Base-by-base conservation (phyloP, 2,113 vertebrate species). In the Canis aureus region DNA sequence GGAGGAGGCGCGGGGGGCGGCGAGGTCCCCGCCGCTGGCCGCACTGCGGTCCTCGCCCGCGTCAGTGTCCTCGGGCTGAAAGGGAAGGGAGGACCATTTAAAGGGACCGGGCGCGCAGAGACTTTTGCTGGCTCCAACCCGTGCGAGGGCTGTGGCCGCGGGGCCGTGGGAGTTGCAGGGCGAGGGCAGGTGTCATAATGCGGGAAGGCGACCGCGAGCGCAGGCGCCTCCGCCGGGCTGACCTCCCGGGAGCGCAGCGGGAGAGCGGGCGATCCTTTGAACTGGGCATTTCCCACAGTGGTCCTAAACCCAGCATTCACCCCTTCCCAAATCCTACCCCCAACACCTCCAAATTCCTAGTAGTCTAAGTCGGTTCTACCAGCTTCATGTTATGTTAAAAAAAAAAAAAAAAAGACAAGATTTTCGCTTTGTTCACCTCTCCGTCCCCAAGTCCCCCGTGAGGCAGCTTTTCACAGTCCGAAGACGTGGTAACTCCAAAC, bases 161-260 rank as follows among this genome's bases (percentile, higher is more conserved):
- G 55, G 80, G 53, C 43, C 32, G 0, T 17, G 60, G 35, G 35
- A 78, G 67, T 25, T 19, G n/a, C 71, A 12, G 49, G 57, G 15
- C 73, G 1, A 16, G 5, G 12, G n/a, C 73, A 16, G 67, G 66
- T 22, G 55, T 81, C 88, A 4, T 51, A 43, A 73, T 89, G 80
- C 92, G 38, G 78, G 67, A 71, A 91, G 86, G 83, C 91, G 97
- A 81, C 43, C 62, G 16, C 69, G 69, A 96, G 38, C 94, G 53
- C 81, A 12, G 17, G 79, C 43, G 85, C 73, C 97, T 78, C 64
- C 87, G 9, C 25, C 22, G 0, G 82, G 49, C 16, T 32, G 53
- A 76, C 76, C 79, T 81, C 20, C 32, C 0, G 6, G 35, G 57
- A 38, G 57, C 23, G 32, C 29, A 16, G 51, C 64, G 38, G 0